phyloP scores from a whole-genome alignment of 2,797 vertebrate species.

The Notolabrus celidotus region DNA sequence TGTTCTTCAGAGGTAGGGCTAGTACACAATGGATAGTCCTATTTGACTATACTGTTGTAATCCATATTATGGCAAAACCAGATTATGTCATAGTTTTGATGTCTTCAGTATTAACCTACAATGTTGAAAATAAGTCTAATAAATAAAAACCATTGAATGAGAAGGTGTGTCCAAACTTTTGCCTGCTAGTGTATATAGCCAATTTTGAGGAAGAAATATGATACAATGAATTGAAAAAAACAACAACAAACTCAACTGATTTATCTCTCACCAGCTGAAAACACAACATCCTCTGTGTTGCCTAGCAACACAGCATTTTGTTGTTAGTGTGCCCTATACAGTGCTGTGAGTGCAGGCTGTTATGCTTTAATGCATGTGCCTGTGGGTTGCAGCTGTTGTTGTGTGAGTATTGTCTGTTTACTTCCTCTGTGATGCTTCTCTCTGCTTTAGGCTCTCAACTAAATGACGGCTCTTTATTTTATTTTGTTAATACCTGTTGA shows the following conservation, averaged over 20 bases:
- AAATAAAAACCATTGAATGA: no score
- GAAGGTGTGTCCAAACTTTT: no score
- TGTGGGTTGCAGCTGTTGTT: neutral
- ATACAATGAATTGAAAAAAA: neutral
- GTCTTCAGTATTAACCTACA: no score
- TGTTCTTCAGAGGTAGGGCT: no score
- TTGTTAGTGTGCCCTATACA: neutral
- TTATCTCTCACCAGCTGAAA: neutral
- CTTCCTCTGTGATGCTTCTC: neutral
- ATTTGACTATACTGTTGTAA: no score
- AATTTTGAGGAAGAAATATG: neutral
- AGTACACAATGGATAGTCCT: no score
- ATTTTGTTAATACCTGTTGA: neutral
- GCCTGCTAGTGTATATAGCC: neutral
- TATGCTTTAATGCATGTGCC: neutral
- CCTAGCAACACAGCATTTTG: neutral
- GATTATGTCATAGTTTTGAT: no score
- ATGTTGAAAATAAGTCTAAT: no score
- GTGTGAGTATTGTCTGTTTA: no score
- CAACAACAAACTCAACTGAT: neutral
- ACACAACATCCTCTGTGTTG: constrained; percentile 1
- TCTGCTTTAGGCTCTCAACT: neutral
- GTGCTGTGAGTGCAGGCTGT: neutral
- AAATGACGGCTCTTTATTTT: neutral
- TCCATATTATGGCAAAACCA: no score